These are phyloP conservation scores for Zygothrica quintamaculata DNA, from an alignment of 2,888 invertebrate species.

Conservation along the genomic window DNA sequence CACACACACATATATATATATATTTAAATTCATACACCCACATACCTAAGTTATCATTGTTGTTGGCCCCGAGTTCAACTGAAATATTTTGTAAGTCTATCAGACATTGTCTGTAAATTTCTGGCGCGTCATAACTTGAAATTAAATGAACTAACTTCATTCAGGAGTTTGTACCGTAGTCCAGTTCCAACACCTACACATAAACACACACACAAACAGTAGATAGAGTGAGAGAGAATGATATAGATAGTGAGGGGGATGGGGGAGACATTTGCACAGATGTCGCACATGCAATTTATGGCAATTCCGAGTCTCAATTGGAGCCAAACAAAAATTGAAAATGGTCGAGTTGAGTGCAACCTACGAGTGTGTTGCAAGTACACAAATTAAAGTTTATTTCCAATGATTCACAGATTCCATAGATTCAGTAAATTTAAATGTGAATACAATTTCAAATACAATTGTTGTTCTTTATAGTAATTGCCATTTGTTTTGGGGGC, in stretches of 20 bases:
- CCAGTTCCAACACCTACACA: conserved; percentile 35
- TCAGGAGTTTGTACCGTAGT: conserved; percentile 49
- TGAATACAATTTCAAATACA: not conserved
- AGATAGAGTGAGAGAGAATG: not conserved
- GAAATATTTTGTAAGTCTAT: conserved; percentile 68
- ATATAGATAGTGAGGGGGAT: conserved; percentile 33
- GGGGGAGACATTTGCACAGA: conserved; percentile 54
- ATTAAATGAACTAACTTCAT: conserved; percentile 80
- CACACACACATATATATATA: conserved; percentile 16
- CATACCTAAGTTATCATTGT: conserved; percentile 20
- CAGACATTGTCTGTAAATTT: conserved; percentile 75
- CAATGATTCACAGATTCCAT: conserved; percentile 4
- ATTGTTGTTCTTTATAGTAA: too few relatives aligned
- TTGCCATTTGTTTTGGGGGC: too few relatives aligned
- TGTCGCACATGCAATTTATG: conserved; percentile 80
- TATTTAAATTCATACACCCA: conserved; percentile 9
- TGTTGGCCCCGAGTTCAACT: conserved; percentile 55
- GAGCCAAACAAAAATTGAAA: conserved; percentile 61
- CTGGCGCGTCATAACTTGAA: conserved; percentile 74
- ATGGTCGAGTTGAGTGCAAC: conserved; percentile 32
- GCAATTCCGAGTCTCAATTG: conserved; percentile 78
- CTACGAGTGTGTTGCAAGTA: conserved; percentile 10
- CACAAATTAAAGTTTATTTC: conserved; percentile 26
- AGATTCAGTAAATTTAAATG: not conserved
- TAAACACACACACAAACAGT: conserved; percentile 12